phyloP scores from a whole-genome alignment of 2,113 vertebrate genomes.

The Myotis brandtii region DNA sequence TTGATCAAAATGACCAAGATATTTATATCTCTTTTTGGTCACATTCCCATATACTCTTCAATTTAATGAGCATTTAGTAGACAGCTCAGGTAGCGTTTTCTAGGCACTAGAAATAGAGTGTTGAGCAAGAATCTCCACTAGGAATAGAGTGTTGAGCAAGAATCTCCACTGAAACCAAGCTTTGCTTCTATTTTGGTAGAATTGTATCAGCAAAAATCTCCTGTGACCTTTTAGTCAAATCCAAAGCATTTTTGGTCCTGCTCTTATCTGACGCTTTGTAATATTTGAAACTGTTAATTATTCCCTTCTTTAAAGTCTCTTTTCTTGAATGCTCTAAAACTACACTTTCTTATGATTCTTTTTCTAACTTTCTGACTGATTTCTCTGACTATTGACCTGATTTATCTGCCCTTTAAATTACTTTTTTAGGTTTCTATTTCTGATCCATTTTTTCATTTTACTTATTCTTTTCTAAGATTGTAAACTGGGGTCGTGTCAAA shows the following conservation, averaged over 20 bases:
- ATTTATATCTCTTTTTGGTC: background rate
- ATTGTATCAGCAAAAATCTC: background rate
- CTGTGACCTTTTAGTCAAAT: background rate
- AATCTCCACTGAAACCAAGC: background rate
- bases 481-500: background rate
- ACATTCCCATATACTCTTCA: background rate
- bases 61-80: background rate
- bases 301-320: constrained; percentile 16
- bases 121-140: background rate
- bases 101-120: background rate
- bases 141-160: constrained; percentile 6
- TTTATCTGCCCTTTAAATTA: background rate
- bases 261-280: background rate
- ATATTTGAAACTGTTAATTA: background rate
- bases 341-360: background rate
- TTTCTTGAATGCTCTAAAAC: background rate
- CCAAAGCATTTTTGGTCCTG: background rate
- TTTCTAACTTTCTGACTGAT: constrained; percentile 18
- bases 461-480: background rate
- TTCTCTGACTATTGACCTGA: background rate
- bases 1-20: background rate
- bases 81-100: background rate
- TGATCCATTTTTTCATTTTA: background rate
- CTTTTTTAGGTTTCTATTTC: background rate
- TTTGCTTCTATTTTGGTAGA: constrained; percentile 33